Evolutionary conservation across 2,797 vertebrate species (phyloP), one percentile per base, ranked within the genome.

Genomic region (Helostoma temminkii): DNA sequence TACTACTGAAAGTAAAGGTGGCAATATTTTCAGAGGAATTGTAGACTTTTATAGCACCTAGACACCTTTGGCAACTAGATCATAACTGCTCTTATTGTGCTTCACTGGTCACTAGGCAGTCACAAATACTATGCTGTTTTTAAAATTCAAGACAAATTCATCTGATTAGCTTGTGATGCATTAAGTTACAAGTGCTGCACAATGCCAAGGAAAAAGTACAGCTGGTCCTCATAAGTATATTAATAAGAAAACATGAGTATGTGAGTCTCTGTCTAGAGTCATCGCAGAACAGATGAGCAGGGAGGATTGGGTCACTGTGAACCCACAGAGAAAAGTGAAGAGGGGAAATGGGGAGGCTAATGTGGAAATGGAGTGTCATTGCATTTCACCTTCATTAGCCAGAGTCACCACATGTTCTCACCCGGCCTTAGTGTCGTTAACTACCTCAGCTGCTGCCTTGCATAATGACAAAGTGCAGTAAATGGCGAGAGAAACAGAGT

Each of bases 381-480:
- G 85, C 80, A 66, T 82, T 89, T 90, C 90, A 90, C 90, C 86
- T 89, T 91, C 87, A 92, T 89, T 93, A 90, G 76, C 73, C 73
- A 60, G 82, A 84, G 80, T 80, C 76, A 46, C 80, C 76, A 69
- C 76, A 75, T 69, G 43, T 80, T 81, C 76, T 84, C 85, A 81
- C 79, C 80, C 18, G 3, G 74, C 56, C 71, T 76, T n/a, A 48
- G 72, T 59, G 66, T 80, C 76, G 82, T 81, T 87, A 88, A 85
- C 87, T 68, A 75, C 68, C 83, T 76, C 77, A 66, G 79, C 75
- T 77, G 74, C 84, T 72, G 63, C 59, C 55, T 49, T 43, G 77
- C 74, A 72, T 85, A 79, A 84, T 87, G 81, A 85, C 80, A 83
- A 76, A 81, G 14, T 81, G 78, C 48, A 52, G 53, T 73, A 80